Conservation (phyloP, 2,797 vertebrate species). For the Enteromius unitaeniatus region DNA sequence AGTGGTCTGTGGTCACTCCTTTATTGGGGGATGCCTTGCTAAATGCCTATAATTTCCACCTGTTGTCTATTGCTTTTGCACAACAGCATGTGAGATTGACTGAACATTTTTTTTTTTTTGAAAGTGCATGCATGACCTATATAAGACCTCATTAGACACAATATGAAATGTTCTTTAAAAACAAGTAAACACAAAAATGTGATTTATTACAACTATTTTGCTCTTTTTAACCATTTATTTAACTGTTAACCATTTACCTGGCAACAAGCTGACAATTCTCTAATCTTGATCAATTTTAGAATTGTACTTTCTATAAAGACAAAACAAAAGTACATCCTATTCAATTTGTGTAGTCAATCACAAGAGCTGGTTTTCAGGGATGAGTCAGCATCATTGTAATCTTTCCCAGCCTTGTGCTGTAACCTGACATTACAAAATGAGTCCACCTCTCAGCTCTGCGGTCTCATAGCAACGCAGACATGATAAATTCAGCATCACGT, state of each 20-base stretch:
- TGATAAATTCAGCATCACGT: constrained; percentile 36
- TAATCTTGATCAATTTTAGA: background rate
- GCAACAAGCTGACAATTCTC: background rate
- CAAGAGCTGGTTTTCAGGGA: constrained; percentile 1
- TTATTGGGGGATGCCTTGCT: too few relatives aligned
- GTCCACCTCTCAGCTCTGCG: constrained; percentile 30
- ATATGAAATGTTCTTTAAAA: background rate
- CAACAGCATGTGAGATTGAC: too few relatives aligned
- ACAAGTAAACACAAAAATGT: too few relatives aligned
- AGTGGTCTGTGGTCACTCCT: too few relatives aligned
- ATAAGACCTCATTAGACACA: background rate
- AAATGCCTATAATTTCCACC: too few relatives aligned
- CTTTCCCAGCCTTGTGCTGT: constrained; percentile 11
- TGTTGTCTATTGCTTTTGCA: too few relatives aligned
- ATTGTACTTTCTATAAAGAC: background rate
- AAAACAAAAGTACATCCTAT: background rate
- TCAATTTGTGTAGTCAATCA: background rate
- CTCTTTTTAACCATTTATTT: background rate
- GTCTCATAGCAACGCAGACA: constrained; percentile 58
- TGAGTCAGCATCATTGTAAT: constrained; percentile 41
- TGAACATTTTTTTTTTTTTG: too few relatives aligned
- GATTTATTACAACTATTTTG: too few relatives aligned
- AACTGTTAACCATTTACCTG: background rate
- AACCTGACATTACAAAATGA: constrained; percentile 38
- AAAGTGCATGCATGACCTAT: background rate